These are phyloP conservation scores for Pygoscelis adeliae DNA, from an alignment of 2,113 vertebrate genomes.

Conservation along the genomic window DNA sequence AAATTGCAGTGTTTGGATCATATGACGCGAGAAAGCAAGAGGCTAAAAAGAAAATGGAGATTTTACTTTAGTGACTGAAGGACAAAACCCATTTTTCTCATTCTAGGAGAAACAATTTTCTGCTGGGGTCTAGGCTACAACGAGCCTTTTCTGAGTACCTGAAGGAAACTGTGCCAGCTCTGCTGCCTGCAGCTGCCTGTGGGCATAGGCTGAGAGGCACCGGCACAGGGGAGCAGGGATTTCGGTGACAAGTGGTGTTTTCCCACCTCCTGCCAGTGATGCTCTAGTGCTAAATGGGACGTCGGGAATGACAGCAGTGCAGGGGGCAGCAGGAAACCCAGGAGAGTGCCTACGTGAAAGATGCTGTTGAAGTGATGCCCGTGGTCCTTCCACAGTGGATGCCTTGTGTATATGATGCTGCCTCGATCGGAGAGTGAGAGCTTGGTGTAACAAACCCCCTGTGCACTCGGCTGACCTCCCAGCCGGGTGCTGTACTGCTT, in stretches of 20 bases:
- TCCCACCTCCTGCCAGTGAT: not conserved
- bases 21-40: not conserved
- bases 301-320: not conserved
- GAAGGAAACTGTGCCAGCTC: not conserved
- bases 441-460: not conserved
- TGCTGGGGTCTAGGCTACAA: not conserved
- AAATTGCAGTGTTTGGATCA: not conserved
- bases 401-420: not conserved
- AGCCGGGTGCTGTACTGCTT: not conserved
- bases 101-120: not conserved
- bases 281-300: not conserved
- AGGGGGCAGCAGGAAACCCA: not conserved
- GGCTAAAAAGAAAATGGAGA: not conserved
- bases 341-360: not conserved
- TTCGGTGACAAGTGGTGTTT: not conserved
- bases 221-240: not conserved
- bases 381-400: not conserved
- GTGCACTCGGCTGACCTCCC: accelerated
- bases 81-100: not conserved
- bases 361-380: not conserved
- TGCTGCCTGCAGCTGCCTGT: not conserved
- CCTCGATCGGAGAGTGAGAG: not conserved
- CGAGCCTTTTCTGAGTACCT: not conserved
- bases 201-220: not conserved
- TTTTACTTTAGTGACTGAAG: not conserved